Conservation (phyloP, 2,797 vertebrate species). For the Pseudomugil gertrudae region DNA sequence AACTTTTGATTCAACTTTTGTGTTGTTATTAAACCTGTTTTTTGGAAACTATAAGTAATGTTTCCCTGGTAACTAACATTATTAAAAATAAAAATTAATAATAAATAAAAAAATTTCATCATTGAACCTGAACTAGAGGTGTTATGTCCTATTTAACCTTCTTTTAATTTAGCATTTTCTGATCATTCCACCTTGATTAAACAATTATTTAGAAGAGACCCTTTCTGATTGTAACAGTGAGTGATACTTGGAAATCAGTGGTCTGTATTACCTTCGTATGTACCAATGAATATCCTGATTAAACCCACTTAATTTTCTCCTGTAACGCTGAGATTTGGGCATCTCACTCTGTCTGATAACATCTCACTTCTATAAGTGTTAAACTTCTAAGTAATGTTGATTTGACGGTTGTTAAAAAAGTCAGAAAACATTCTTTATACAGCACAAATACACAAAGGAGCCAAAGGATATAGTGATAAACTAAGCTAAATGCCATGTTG, state of each 20-base stretch:
- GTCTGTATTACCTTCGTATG: neutral
- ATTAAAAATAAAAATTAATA: neutral
- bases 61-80: neutral
- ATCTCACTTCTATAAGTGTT: neutral
- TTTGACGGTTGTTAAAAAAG: neutral
- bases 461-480: neutral
- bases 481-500: neutral
- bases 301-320: neutral
- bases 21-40: neutral
- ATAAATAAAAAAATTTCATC: no score
- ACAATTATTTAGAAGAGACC: neutral
- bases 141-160: neutral
- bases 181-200: neutral
- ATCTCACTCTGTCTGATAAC: neutral
- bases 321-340: neutral
- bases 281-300: neutral
- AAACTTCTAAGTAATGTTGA: neutral
- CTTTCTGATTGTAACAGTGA: neutral
- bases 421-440: neutral
- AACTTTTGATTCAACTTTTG: neutral
- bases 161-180: neutral
- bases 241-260: neutral
- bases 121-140: neutral
- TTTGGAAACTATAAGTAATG: neutral
- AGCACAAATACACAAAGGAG: neutral